Percentiles rank a stretch among this genome's conserved stretches.
Conservation (phyloP, 2,113 vertebrate genomes). For the Pelmatolapia mariae region DNA sequence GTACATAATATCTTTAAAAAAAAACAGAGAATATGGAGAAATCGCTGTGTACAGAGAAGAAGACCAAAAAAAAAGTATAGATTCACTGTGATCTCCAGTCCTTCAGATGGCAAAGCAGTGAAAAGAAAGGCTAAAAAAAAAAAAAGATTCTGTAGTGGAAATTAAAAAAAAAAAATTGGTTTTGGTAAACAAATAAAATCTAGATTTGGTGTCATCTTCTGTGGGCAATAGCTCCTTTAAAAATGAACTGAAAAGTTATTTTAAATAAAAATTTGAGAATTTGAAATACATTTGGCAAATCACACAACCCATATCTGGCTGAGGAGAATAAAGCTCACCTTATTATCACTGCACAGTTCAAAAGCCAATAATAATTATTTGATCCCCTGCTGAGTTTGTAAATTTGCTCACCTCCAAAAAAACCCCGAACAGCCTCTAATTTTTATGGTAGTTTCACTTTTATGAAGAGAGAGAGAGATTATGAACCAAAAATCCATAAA, state of each 20-base stretch:
- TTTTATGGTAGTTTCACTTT: background rate
- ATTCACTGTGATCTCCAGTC: background rate
- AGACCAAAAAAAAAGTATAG: background rate
- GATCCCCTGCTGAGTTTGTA: background rate
- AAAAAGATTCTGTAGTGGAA: background rate
- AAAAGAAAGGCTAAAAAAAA: background rate
- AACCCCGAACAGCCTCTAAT: fast-evolving
- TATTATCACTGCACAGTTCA: background rate
- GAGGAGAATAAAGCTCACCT: background rate
- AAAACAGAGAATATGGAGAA: background rate
- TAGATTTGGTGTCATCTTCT: background rate
- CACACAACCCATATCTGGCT: background rate
- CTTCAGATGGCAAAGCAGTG: background rate
- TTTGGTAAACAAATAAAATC: background rate
- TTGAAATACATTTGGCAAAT: background rate
- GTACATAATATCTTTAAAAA: background rate
- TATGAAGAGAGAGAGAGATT: background rate
- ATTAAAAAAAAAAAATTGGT: fast-evolving
- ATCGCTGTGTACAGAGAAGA: background rate
- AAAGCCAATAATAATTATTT: background rate
- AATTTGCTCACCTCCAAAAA: background rate
- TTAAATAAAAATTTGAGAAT: background rate
- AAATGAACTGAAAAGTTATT: background rate
- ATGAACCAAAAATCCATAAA: background rate
- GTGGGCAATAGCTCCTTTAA: background rate